Evolutionary conservation across 2,888 invertebrate species (phyloP), one percentile per base, ranked within the genome.

Genomic region (Ashinkailepas kermadecensis): DNA sequence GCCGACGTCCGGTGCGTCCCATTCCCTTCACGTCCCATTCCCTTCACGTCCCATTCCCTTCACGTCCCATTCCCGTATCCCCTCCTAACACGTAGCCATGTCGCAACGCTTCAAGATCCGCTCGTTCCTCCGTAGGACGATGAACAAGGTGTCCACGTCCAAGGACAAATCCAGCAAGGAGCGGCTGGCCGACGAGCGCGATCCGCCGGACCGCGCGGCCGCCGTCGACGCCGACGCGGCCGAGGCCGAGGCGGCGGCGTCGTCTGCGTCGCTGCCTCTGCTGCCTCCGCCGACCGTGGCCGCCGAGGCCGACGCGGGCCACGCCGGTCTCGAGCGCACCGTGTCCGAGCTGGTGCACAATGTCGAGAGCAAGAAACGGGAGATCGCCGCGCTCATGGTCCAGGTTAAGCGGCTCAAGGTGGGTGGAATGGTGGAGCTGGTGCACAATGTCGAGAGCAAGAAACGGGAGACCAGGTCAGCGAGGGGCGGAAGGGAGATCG

Each of bases 301-400:
- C 23, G 23, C 1, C 7, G 10, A 23, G 10, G 21, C 10, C 21
- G 23, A 23, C 23, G 23, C 10, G 23, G 74, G 21, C 18, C 39
- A 54, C 15, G 74, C 54, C 54, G 54, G 13, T 56, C 85, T 88
- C 81, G 88, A 89, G 83, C 85, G 86, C 62, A 86, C 87, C 82
- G 87, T 89, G 56, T 88, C 88, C 0, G 89, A 89, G 83, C 85
- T 88, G 82, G 87, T 88, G 54, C 87, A 87, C 83, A 85, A 87
- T 56, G 86, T 88, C 12, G 89, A 89, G 84, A 85, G 84, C 81
- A 86, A 88, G 80, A 88, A 88, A 84, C 87, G 87, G n/a, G 89
- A 89, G 84, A 88, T 88, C 81, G 88, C 88, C 82, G 87, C 87
- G 81, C 86, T 87, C 80, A 88, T 88, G 85, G 88, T 88, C 85